Conservation (phyloP, 2,888 invertebrate species). For the Eustalomyia histrio region DNA sequence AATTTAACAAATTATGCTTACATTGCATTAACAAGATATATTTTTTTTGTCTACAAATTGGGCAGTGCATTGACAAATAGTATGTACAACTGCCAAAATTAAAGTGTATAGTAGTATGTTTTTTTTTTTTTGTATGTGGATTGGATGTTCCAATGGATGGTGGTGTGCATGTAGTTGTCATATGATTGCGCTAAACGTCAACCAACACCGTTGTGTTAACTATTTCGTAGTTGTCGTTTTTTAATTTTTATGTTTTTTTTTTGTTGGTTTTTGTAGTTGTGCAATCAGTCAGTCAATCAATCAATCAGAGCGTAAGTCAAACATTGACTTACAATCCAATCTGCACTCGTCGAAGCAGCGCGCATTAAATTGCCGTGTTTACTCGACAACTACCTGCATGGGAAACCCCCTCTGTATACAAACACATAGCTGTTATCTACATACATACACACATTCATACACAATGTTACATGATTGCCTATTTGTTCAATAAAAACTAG, state of each 20-base stretch:
- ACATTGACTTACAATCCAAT: conserved; percentile 77
- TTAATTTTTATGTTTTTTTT: conserved; percentile 36
- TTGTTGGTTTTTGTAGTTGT: conserved; percentile 71
- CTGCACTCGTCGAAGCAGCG: conserved; percentile 69
- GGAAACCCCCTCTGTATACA: conserved; percentile 31
- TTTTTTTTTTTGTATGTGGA: not conserved
- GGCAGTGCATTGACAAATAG: conserved; percentile 52
- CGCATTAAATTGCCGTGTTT: conserved; percentile 78
- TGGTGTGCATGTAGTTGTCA: conserved; percentile 61
- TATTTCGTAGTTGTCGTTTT: conserved; percentile 41
- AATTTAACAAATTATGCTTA: conserved; percentile 70
- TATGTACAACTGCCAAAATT: conserved; percentile 12
- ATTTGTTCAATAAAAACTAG: not conserved
- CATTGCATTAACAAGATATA: conserved; percentile 68
- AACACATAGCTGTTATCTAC: conserved; percentile 16
- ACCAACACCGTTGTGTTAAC: conserved; percentile 33
- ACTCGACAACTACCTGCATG: conserved; percentile 69
- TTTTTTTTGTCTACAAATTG: conserved; percentile 50
- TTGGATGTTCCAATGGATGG: conserved; percentile 3
- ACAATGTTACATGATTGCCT: conserved; percentile 53
- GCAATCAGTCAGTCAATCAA: conserved; percentile 75
- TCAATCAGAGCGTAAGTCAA: conserved; percentile 78
- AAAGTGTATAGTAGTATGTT: conserved; percentile 4
- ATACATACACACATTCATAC: conserved; percentile 7
- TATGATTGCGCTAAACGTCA: conserved; percentile 47